Evolutionary conservation across 1,140 invertebrate species (phyloP).

Genomic region (Euwallacea similis): DNA sequence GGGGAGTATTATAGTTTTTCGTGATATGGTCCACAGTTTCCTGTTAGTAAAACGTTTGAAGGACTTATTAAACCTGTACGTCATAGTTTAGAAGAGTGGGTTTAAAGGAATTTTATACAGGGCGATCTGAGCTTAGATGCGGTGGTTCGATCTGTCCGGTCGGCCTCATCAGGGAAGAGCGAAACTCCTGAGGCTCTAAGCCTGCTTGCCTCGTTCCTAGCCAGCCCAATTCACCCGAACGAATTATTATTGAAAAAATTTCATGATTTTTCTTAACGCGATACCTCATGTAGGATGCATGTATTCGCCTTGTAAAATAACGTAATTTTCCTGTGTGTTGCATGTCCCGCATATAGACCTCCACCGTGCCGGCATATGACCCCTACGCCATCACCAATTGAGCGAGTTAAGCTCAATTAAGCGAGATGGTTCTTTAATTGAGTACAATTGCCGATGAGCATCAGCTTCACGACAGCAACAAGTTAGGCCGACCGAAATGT

Average conservation of each 20-base stretch:
- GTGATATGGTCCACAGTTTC: neutral
- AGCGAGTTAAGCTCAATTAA: conserved; percentile 53
- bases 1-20: too few relatives aligned
- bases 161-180: neutral
- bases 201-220: neutral
- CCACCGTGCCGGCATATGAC: conserved; percentile 45
- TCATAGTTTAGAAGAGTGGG: neutral
- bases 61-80: neutral
- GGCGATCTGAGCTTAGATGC: conserved; percentile 6
- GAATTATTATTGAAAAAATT: neutral
- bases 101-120: conserved; percentile 2
- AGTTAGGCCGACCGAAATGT: conserved; percentile 11
- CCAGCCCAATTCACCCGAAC: neutral
- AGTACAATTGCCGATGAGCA: conserved; percentile 45
- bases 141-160: neutral
- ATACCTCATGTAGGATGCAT: neutral
- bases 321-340: conserved; percentile 22
- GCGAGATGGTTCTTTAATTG: conserved; percentile 51
- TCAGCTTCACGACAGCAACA: conserved; percentile 6
- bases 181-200: neutral
- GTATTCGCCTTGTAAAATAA: conserved; percentile 34
- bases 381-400: conserved; percentile 52
- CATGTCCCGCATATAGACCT: conserved; percentile 50
- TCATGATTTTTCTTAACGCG: neutral
- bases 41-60: neutral